A percentile compares a stretch with the other conserved stretches of the same genome.
Conservation (phyloP, 2,113 vertebrate genomes). For the Misgurnus mizolepis region DNA sequence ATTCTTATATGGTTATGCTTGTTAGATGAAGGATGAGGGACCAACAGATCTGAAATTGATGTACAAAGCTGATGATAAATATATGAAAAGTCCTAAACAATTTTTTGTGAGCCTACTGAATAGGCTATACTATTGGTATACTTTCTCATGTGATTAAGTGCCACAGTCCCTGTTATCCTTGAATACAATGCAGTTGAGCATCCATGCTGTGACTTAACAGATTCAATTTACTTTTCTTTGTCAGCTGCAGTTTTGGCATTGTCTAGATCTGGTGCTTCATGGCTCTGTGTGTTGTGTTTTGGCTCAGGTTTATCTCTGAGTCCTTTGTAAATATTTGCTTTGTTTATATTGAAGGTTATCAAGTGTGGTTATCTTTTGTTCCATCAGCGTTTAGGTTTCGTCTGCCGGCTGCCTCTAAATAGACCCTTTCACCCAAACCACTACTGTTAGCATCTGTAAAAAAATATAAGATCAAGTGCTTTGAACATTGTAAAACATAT, state of each 20-base stretch:
- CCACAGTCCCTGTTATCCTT: no score
- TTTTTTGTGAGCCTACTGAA: not conserved
- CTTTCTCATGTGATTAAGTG: not conserved
- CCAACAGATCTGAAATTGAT: not conserved
- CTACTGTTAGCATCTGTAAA: not conserved
- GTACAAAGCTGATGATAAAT: no score
- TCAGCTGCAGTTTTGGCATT: not conserved
- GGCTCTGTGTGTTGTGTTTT: not conserved
- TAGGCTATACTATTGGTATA: not conserved
- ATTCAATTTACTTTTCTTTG: not conserved
- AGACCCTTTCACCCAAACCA: not conserved
- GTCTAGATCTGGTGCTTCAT: not conserved
- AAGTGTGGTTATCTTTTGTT: conserved; percentile 3
- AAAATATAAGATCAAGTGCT: conserved; percentile 25
- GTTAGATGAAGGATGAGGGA: not conserved
- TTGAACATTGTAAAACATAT: not conserved
- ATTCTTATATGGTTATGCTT: not conserved
- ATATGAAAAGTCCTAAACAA: no score
- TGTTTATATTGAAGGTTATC: conserved; percentile 31
- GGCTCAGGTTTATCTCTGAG: not conserved
- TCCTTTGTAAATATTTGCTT: conserved; percentile 16
- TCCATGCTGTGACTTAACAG: not conserved
- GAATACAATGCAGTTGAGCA: not conserved
- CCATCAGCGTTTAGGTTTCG: not conserved
- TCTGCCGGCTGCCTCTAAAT: not conserved